Evolutionary conservation across 2,113 vertebrate species (phyloP).

Genomic region (Catharus minimus): DNA sequence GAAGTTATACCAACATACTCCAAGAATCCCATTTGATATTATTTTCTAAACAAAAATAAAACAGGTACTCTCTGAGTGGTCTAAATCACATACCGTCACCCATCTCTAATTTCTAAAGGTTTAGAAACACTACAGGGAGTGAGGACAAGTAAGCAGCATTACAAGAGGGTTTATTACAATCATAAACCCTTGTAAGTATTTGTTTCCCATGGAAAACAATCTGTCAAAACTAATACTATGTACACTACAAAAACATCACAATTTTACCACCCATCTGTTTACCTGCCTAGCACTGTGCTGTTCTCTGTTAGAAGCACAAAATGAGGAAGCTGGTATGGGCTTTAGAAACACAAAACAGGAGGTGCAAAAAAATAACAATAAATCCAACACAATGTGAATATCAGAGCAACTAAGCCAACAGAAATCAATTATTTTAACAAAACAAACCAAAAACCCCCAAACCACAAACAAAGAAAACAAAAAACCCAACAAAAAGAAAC

Average conservation of each 20-base stretch:
- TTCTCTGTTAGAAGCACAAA: slow-evolving; percentile 74
- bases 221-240: background rate
- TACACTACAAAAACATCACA: background rate
- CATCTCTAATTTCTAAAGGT: background rate
- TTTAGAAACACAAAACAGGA: slow-evolving; percentile 62
- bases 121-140: background rate
- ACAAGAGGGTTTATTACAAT: slow-evolving; percentile 16
- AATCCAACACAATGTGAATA: background rate
- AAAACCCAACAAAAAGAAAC: background rate
- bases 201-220: background rate
- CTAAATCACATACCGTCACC: slow-evolving; percentile 43
- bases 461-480: background rate
- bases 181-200: slow-evolving; percentile 22
- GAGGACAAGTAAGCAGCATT: background rate
- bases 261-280: slow-evolving; percentile 76
- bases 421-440: background rate
- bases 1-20: background rate
- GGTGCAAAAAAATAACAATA: background rate
- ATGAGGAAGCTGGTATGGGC: slow-evolving; percentile 70
- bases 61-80: background rate
- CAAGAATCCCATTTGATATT: background rate
- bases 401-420: background rate
- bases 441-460: background rate
- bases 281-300: slow-evolving; percentile 67
- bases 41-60: background rate